A percentile compares a stretch with the other conserved stretches of the same genome.
Conservation (phyloP, 2,113 vertebrate species). For the Hippocampus barbouri region DNA sequence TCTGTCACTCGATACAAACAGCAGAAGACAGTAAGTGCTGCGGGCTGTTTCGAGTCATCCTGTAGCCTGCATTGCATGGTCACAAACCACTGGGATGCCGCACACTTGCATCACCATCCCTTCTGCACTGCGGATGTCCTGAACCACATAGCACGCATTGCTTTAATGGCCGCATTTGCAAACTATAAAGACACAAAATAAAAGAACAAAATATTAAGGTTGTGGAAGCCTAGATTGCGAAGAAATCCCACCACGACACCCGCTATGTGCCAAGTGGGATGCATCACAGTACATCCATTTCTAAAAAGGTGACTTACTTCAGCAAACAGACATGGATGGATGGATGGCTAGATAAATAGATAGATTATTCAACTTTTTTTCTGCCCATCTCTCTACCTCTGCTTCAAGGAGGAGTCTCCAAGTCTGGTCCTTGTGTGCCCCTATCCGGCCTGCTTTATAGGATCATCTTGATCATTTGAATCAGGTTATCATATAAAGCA, state of each 20-base stretch:
- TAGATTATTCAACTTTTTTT: too few relatives aligned
- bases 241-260: neutral
- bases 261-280: too few relatives aligned
- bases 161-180: neutral
- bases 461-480: too few relatives aligned
- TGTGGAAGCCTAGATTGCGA: neutral
- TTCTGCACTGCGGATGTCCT: constrained; percentile 9
- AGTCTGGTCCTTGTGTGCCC: too few relatives aligned
- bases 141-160: neutral
- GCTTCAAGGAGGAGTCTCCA: too few relatives aligned
- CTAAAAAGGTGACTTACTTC: too few relatives aligned
- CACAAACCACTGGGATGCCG: neutral
- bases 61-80: neutral
- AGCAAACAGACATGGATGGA: too few relatives aligned
- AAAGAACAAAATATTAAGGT: neutral
- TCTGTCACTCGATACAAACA: neutral
- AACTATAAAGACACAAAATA: neutral
- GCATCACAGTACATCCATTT: too few relatives aligned
- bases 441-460: too few relatives aligned
- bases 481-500: too few relatives aligned
- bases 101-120: neutral
- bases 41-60: neutral
- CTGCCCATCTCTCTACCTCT: too few relatives aligned
- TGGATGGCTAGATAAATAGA: too few relatives aligned
- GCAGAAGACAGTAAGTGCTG: neutral